Percentiles rank a stretch among this genome's conserved stretches.
phyloP scores from a whole-genome alignment of 2,113 vertebrate species.

The Calyptommatus sinebrachiatus region DNA sequence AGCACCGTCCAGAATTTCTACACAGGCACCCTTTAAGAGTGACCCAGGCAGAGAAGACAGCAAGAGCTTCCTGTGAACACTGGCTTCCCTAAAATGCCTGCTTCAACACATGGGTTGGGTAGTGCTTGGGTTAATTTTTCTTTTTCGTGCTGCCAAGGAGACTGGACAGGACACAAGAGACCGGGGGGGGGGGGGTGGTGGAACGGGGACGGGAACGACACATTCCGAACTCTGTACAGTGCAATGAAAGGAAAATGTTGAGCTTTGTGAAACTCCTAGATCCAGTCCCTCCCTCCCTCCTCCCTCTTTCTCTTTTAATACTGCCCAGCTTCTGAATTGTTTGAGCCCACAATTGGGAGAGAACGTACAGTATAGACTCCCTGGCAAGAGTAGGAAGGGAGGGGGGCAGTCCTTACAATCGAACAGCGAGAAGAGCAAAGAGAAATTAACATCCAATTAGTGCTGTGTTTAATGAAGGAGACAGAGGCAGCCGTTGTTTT shows the following conservation, averaged over 20 bases:
- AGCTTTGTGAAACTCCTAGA: slow-evolving; percentile 55
- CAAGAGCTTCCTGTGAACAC: slow-evolving; percentile 67
- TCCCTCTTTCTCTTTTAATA: slow-evolving; percentile 46
- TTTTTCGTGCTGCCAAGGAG: slow-evolving; percentile 31
- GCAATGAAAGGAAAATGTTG: slow-evolving; percentile 58
- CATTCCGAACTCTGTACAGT: slow-evolving; percentile 50
- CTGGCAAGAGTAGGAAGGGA: slow-evolving; percentile 53
- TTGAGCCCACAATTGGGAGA: slow-evolving; percentile 61
- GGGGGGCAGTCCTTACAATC: slow-evolving; percentile 60
- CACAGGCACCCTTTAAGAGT: slow-evolving; percentile 54
- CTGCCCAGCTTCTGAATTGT: slow-evolving; percentile 65
- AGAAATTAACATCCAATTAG: slow-evolving; percentile 74
- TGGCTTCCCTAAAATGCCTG: slow-evolving; percentile 62
- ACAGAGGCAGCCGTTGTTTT: slow-evolving; percentile 71
- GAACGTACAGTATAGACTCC: slow-evolving; percentile 53
- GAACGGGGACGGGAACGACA: too few relatives aligned
- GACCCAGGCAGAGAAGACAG: slow-evolving; percentile 62
- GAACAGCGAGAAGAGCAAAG: slow-evolving; percentile 71
- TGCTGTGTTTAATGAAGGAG: slow-evolving; percentile 68
- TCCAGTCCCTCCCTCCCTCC: slow-evolving; percentile 33
- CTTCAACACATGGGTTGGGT: slow-evolving; percentile 62
- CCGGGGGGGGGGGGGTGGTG: slow-evolving; percentile 22
- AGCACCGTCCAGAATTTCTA: slow-evolving; percentile 21
- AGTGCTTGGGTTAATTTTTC: slow-evolving; percentile 54
- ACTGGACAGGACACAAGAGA: slow-evolving; percentile 39